These are phyloP conservation scores for Tichodroma muraria DNA, from an alignment of 2,113 vertebrate genomes.

Conservation along the genomic window DNA sequence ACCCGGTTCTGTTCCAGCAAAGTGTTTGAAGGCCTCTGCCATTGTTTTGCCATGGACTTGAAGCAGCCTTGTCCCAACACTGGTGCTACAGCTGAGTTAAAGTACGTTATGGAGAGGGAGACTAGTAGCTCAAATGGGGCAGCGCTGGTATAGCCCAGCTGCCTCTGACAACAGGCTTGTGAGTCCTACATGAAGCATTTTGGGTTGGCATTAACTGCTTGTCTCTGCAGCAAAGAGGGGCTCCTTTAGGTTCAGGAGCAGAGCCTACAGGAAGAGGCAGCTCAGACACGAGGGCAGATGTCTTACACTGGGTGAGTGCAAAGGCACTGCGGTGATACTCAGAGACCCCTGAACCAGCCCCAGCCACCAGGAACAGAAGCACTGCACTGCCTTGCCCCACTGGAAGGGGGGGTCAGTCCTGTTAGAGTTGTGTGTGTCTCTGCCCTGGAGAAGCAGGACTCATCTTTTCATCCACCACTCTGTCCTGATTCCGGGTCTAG, in stretches of 20 bases:
- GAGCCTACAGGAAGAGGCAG: not conserved
- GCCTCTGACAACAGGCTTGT: not conserved
- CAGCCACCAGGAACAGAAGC: not conserved
- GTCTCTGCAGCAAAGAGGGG: not conserved
- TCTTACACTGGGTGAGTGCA: not conserved
- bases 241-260: not conserved
- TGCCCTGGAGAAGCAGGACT: not conserved
- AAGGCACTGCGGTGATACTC: not conserved
- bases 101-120: not conserved
- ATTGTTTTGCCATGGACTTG: not conserved
- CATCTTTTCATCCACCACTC: no score
- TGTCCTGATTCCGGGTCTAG: not conserved
- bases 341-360: not conserved
- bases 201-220: not conserved
- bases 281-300: not conserved
- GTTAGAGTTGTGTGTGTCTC: not conserved
- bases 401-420: rapidly evolving
- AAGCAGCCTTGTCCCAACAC: not conserved
- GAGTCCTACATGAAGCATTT: not conserved
- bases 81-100: not conserved
- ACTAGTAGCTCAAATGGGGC: not conserved
- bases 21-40: not conserved
- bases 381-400: not conserved
- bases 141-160: not conserved
- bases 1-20: not conserved